phyloP scores from a whole-genome alignment of 1,140 invertebrate species.

The Telenomus remus region DNA sequence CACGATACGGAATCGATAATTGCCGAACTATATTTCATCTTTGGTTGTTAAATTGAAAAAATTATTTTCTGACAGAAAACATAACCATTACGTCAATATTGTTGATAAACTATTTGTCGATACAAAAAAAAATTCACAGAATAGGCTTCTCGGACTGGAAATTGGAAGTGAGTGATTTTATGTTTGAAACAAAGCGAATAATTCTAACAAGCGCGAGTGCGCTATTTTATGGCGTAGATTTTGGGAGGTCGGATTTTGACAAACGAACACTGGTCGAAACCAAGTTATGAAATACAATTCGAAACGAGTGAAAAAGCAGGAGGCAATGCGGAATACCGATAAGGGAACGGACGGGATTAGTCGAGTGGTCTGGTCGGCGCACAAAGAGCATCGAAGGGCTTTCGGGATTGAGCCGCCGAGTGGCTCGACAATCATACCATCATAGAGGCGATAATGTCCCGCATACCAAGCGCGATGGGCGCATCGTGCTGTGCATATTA shows the following conservation, averaged over 20 bases:
- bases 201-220: too few species aligned
- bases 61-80: too few species aligned
- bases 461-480: constrained; percentile 61
- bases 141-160: too few species aligned
- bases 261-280: constrained; percentile 45
- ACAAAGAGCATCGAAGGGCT: constrained; percentile 45
- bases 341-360: constrained; percentile 35
- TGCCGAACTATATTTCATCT: too few species aligned
- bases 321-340: constrained; percentile 65
- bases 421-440: constrained; percentile 67
- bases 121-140: too few species aligned
- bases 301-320: constrained; percentile 65
- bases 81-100: too few species aligned
- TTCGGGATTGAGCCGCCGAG: constrained; percentile 59
- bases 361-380: constrained; percentile 7
- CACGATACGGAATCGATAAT: too few species aligned
- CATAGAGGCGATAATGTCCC: constrained; percentile 66
- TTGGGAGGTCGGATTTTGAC: constrained; percentile 9
- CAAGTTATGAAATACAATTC: constrained; percentile 66
- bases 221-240: neutral
- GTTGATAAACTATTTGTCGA: too few species aligned
- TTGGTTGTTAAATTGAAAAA: too few species aligned
- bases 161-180: too few species aligned
- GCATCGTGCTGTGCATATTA: constrained; percentile 66
- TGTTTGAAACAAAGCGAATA: too few species aligned